These are phyloP conservation scores for Sebastes elongatus DNA, from an alignment of 2,797 vertebrate species.

Conservation along the genomic window DNA sequence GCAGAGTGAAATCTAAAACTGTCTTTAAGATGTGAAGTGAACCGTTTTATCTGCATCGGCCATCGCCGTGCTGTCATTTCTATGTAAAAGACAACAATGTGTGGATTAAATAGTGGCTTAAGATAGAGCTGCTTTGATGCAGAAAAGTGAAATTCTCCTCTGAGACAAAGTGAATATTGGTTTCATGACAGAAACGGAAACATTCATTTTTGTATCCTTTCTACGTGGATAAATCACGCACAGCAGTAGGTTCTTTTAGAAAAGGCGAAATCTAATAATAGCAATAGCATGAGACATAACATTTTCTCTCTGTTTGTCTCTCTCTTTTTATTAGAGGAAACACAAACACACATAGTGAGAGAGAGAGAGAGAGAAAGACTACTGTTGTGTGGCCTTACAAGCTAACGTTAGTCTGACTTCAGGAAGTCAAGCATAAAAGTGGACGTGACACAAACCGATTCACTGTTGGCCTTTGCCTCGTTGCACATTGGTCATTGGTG, in stretches of 20 bases:
- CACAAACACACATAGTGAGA: background rate
- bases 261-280: slow-evolving; percentile 46
- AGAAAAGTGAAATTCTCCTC: background rate
- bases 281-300: slow-evolving; percentile 11
- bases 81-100: background rate
- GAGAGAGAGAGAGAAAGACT: background rate
- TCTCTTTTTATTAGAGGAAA: slow-evolving; percentile 9
- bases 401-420: slow-evolving; percentile 53
- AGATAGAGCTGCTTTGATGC: slow-evolving; percentile 17
- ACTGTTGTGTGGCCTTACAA: slow-evolving; percentile 23
- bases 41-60: background rate
- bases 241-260: slow-evolving; percentile 11
- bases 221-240: slow-evolving; percentile 10
- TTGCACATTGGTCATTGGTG: slow-evolving; percentile 52
- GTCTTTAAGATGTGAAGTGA: background rate
- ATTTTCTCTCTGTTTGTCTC: background rate
- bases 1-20: background rate
- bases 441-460: slow-evolving; percentile 75
- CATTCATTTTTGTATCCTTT: slow-evolving; percentile 11
- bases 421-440: slow-evolving; percentile 80
- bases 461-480: slow-evolving; percentile 45
- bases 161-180: background rate
- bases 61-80: background rate
- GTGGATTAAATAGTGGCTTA: background rate
- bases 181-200: slow-evolving; percentile 27